Evolutionary conservation across 2,888 invertebrate genomes (phyloP).

Genomic region (Trisateles emortualis): DNA sequence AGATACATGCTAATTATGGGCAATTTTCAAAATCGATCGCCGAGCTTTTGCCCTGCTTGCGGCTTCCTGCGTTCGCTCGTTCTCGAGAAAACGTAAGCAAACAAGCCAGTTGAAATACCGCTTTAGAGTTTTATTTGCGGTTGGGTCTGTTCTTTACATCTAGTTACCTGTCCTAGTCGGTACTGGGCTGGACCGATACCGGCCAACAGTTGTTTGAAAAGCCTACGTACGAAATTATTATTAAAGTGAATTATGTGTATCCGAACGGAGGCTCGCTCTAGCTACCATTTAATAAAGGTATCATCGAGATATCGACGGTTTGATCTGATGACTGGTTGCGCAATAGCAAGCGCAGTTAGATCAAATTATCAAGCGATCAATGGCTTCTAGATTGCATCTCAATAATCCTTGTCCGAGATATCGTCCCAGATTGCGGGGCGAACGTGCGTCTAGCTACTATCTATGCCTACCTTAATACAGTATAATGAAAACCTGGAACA

Average conservation of each 20-base stretch:
- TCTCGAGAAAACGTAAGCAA: constrained; percentile 65
- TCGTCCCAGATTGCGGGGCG: constrained; percentile 70
- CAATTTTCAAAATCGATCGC: constrained; percentile 85
- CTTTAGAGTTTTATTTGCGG: constrained; percentile 45
- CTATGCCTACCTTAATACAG: constrained; percentile 70
- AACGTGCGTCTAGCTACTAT: constrained; percentile 63
- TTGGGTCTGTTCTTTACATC: constrained; percentile 26
- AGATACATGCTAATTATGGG: constrained; percentile 85
- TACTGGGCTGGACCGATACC: background rate
- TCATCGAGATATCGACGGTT: constrained; percentile 71
- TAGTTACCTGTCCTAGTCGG: constrained; percentile 15
- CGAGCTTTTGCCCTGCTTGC: constrained; percentile 78
- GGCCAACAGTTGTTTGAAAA: constrained; percentile 27
- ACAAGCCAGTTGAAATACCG: constrained; percentile 53
- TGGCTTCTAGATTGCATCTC: constrained; percentile 85
- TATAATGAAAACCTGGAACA: constrained; percentile 56
- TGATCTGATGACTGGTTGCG: constrained; percentile 80
- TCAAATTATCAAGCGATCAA: constrained; percentile 82
- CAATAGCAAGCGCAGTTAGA: constrained; percentile 77
- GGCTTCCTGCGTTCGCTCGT: constrained; percentile 79
- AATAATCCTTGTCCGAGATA: constrained; percentile 80
- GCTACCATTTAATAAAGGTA: constrained; percentile 85
- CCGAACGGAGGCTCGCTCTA: constrained; percentile 41
- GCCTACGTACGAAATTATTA: constrained; percentile 36
- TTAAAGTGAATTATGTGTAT: constrained; percentile 49